Percentiles rank a stretch among this genome's conserved stretches.
These are phyloP conservation scores for Lathamus discolor DNA, from an alignment of 2,113 vertebrate genomes.

Conservation along the genomic window DNA sequence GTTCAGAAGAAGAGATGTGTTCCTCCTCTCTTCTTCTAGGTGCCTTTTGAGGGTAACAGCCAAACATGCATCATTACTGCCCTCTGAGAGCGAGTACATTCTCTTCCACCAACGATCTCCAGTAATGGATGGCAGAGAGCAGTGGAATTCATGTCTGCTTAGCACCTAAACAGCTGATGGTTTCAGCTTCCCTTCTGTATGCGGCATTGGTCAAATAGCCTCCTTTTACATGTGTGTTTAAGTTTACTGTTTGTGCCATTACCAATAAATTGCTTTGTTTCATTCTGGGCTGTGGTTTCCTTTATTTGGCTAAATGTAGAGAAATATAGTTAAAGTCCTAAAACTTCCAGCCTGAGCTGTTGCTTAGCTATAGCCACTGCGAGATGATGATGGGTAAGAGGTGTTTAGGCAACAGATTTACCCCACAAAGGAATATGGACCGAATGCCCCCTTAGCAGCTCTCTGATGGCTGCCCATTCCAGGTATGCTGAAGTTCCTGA, in stretches of 20 bases:
- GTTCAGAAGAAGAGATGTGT: neutral
- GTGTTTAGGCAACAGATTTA: neutral
- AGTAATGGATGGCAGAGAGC: neutral
- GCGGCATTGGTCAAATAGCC: neutral
- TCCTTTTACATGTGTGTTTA: neutral
- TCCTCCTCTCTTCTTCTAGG: neutral
- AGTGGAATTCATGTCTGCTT: neutral
- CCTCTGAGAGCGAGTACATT: neutral
- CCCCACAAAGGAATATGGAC: rapidly evolving
- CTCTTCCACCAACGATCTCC: neutral
- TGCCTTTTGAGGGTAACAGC: neutral
- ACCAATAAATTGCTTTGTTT: constrained; percentile 64
- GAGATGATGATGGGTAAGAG: rapidly evolving
- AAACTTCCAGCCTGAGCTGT: neutral
- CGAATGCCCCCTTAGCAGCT: neutral
- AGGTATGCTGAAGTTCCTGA: neutral
- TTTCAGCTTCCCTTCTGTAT: neutral
- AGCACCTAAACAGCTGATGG: neutral
- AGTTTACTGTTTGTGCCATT: neutral
- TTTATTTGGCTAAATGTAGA: neutral
- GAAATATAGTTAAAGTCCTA: neutral
- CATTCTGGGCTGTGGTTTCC: neutral
- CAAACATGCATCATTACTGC: neutral
- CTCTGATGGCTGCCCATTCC: rapidly evolving
- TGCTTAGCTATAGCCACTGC: neutral